phyloP scores from a whole-genome alignment of 2,797 vertebrate species.

The Fundulus diaphanus region DNA sequence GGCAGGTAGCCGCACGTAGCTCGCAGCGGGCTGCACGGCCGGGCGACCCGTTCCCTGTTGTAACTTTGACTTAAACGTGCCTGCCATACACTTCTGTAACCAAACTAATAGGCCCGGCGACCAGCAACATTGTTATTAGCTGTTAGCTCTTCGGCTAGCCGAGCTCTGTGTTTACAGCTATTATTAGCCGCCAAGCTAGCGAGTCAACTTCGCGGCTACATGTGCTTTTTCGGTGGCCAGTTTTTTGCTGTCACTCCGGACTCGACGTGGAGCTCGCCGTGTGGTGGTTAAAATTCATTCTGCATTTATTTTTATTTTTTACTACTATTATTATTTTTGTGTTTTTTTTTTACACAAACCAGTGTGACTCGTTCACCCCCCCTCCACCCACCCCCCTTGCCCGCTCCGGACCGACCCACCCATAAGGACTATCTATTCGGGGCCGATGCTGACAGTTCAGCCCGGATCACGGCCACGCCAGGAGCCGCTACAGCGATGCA shows the following conservation, averaged over 20 bases:
- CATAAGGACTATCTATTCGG: constrained; percentile 76
- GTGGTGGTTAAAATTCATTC: constrained; percentile 23
- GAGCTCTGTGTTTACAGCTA: constrained; percentile 69
- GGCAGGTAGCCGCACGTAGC: constrained; percentile 47
- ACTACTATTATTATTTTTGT: no score
- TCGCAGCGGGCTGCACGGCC: constrained; percentile 38
- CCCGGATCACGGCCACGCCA: constrained; percentile 82
- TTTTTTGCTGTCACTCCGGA: constrained; percentile 20
- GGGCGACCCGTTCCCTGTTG: constrained; percentile 27
- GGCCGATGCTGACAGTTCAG: constrained; percentile 88
- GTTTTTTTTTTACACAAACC: constrained; percentile 44
- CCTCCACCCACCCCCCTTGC: constrained; percentile 44
- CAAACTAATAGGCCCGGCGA: constrained; percentile 52
- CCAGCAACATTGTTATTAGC: constrained; percentile 76
- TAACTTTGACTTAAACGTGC: constrained; percentile 45
- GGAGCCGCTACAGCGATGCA: constrained; percentile 89
- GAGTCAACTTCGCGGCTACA: constrained; percentile 69
- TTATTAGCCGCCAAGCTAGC: constrained; percentile 68
- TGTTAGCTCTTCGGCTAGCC: constrained; percentile 60
- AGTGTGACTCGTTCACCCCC: constrained; percentile 44
- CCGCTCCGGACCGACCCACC: constrained; percentile 80
- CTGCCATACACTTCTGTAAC: constrained; percentile 42
- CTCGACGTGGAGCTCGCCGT: constrained; percentile 18
- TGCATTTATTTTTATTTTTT: not conserved
- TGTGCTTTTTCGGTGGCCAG: constrained; percentile 58